Evolutionary conservation across 2,797 vertebrate species (phyloP).

Genomic region (Streptopelia turtur): DNA sequence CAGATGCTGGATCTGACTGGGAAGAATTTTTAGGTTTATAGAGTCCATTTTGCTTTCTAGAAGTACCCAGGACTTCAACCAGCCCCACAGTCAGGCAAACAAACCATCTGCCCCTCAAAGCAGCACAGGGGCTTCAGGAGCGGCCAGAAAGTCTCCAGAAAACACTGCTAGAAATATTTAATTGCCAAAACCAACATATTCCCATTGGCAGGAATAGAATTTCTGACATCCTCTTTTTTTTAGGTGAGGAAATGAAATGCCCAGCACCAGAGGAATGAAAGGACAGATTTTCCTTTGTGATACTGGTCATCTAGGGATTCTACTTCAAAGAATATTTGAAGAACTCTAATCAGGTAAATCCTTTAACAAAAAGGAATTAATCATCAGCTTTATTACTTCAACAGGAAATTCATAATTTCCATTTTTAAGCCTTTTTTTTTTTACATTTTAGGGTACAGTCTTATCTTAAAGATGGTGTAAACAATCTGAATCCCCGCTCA

Average conservation of each 20-base stretch:
- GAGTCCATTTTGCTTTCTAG: background rate
- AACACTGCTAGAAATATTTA: background rate
- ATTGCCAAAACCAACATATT: background rate
- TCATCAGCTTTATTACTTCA: conserved; percentile 10
- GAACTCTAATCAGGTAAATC: background rate
- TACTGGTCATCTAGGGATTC: background rate
- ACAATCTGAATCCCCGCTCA: background rate
- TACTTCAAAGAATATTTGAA: background rate
- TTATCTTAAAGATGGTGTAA: background rate
- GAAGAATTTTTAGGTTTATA: background rate
- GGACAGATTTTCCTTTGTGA: background rate
- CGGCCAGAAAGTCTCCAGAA: background rate
- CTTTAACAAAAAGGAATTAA: background rate
- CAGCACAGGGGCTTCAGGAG: background rate
- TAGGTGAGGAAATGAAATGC: background rate
- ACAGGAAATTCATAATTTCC: background rate
- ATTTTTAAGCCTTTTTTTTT: background rate
- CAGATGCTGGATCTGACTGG: background rate
- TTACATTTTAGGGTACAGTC: background rate
- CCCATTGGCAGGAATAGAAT: background rate
- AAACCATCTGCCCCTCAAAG: background rate
- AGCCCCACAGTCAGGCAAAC: background rate
- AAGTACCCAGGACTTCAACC: background rate
- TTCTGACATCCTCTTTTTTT: background rate
- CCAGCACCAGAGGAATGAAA: background rate